These are phyloP conservation scores for Zaprionus kolodkinae DNA, from an alignment of 1,140 invertebrate genomes.

Conservation along the genomic window DNA sequence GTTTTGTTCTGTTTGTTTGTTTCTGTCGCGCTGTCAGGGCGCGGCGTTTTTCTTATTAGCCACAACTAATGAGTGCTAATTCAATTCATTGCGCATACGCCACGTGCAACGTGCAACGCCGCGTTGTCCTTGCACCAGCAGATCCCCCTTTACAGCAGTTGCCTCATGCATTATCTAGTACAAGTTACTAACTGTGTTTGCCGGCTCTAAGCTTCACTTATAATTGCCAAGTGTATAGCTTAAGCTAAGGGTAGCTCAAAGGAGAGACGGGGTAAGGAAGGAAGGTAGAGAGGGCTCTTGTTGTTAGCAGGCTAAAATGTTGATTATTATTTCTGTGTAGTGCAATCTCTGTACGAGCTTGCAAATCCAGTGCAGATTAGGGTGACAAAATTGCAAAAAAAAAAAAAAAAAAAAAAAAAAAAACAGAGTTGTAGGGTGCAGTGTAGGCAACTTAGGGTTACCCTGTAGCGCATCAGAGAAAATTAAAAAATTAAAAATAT, in stretches of 20 bases:
- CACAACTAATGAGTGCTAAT: constrained; percentile 29
- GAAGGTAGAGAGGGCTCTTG: no score
- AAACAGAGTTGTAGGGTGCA: no score
- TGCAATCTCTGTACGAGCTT: not conserved
- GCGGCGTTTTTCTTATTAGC: constrained; percentile 2
- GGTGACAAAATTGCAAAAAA: not conserved
- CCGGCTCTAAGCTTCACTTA: not conserved
- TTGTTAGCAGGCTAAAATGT: no score
- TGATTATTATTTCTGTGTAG: constrained; percentile 1
- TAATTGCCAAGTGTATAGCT: constrained; percentile 15
- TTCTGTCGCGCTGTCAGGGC: not conserved
- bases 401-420: not conserved
- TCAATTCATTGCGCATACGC: constrained; percentile 34
- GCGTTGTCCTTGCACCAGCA: not conserved
- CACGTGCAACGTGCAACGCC: constrained; percentile 17
- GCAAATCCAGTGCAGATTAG: not conserved
- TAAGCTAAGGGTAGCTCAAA: not conserved
- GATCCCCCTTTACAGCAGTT: not conserved
- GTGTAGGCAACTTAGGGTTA: no score
- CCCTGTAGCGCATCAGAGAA: no score
- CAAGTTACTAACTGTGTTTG: not conserved
- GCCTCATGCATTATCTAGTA: not conserved
- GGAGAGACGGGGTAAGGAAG: not conserved
- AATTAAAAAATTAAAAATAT: no score
- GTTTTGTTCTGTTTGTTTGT: not conserved